phyloP scores from a whole-genome alignment of 2,888 invertebrate genomes.

The Corythucha ciliata region DNA sequence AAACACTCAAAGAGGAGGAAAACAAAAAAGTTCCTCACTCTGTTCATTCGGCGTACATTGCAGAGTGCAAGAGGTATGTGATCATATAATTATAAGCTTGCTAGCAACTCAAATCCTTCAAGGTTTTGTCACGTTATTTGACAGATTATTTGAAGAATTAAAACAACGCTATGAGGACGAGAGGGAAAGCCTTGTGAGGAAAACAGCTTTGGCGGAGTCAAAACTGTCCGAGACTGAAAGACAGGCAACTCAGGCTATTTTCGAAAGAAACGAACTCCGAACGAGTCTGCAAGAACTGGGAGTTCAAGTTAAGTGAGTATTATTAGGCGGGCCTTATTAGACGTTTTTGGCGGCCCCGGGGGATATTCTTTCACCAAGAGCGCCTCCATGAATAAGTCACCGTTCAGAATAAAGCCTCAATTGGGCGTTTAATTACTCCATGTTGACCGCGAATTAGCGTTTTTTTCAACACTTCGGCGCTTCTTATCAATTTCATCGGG shows the following conservation, averaged over 20 bases:
- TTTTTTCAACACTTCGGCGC: too few species aligned
- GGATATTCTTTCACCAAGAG: too few species aligned
- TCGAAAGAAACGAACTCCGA: slow-evolving; percentile 36
- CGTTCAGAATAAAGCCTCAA: too few species aligned
- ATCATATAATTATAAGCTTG: background rate
- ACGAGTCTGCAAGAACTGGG: slow-evolving; percentile 14
- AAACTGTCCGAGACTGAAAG: slow-evolving; percentile 43
- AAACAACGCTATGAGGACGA: slow-evolving; percentile 63
- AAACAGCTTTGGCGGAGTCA: slow-evolving; percentile 46
- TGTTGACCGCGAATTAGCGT: too few species aligned
- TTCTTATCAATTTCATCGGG: too few species aligned
- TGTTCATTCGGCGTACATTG: slow-evolving; percentile 56
- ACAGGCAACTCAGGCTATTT: slow-evolving; percentile 27
- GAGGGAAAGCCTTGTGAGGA: slow-evolving; percentile 49
- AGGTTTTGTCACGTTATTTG: slow-evolving; percentile 21
- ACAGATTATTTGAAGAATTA: slow-evolving; percentile 61
- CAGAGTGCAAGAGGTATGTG: slow-evolving; percentile 60
- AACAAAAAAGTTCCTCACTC: slow-evolving; percentile 52
- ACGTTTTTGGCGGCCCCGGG: too few species aligned
- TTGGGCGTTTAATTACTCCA: too few species aligned
- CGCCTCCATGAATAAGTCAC: too few species aligned
- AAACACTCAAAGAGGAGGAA: slow-evolving; percentile 47
- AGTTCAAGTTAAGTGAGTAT: slow-evolving; percentile 10
- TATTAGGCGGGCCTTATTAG: background rate
- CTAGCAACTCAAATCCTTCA: background rate